Base-by-base conservation (phyloP, 2,797 vertebrate genomes). In the Molothrus aeneus region DNA sequence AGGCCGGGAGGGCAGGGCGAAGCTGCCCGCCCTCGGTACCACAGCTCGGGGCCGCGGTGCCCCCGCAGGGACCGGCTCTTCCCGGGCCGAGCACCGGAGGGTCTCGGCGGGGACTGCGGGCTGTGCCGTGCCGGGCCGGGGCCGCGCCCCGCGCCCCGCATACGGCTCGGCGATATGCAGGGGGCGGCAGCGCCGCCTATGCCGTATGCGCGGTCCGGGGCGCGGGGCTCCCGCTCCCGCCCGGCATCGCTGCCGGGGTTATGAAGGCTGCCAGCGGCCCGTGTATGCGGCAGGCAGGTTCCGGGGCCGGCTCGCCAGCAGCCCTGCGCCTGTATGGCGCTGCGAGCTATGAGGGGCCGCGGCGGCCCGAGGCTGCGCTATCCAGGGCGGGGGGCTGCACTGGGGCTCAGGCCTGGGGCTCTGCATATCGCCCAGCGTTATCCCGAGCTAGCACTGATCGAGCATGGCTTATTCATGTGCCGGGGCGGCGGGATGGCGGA, bases 131-230 rank as follows among this genome's bases (percentile, higher is more conserved):
- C 50, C 19, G 6, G 69, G 77, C 53, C 10, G 45, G 22, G 81
- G 36, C n/a, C n/a, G n/a, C n/a, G n/a, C n/a, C n/a, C 61, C 51
- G 73, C 38, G 17, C 69, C 91, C 93, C 28, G 97, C 91, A 80
- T 93, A 85, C 38, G 24, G 56, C 86, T 60, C 13, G 25, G 32
- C 13, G 6, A 64, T 53, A 36, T 53, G 66, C 57, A 36, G 57
- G 71, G 50, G n/a, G 18, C 4, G 47, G 61, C 36, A 10, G 43
- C 6, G 42, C 22, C 25, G 15, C 11, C 29, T 71, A 47, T 87
- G 83, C 57, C 4, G 2, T 88, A 97, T 95, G 93, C 96, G 65
- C 95, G 89, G 75, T 97, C 97, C 97, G 7, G 97, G 97, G 97
- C 43, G 8, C 13, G 10, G 38, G 36, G 60, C 29, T 24, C 18